phyloP scores from a whole-genome alignment of 2,797 vertebrate species.

The Gobionotothen gibberifrons region DNA sequence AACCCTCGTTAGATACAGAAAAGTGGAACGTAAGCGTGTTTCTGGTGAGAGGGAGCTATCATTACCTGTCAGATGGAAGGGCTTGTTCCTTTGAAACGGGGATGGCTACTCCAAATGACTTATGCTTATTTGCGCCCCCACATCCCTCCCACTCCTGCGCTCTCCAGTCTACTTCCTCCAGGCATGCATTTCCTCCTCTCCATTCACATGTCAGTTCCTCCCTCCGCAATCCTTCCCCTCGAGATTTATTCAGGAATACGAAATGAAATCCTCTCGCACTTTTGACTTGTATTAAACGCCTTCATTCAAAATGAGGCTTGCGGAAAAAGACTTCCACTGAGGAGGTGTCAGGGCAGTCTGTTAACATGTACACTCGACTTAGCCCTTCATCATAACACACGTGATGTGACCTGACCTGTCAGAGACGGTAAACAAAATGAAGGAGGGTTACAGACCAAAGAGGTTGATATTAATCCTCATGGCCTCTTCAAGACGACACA shows the following conservation, averaged over 20 bases:
- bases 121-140: slow-evolving; percentile 54
- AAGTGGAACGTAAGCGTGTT: slow-evolving; percentile 26
- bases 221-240: slow-evolving; percentile 53
- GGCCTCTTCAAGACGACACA: slow-evolving; percentile 37
- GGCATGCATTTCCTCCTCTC: slow-evolving; percentile 60
- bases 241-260: slow-evolving; percentile 70
- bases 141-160: slow-evolving; percentile 21
- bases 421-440: slow-evolving; percentile 62
- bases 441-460: slow-evolving; percentile 39
- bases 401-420: slow-evolving; percentile 61
- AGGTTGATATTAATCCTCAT: slow-evolving; percentile 55
- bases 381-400: slow-evolving; percentile 13
- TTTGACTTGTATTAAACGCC: slow-evolving; percentile 72
- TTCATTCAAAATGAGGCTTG: slow-evolving; percentile 57
- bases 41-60: slow-evolving; percentile 37
- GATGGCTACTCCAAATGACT: slow-evolving; percentile 55
- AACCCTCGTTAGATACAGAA: slow-evolving; percentile 30
- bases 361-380: slow-evolving; percentile 55
- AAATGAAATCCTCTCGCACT: slow-evolving; percentile 71
- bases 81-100: slow-evolving; percentile 57
- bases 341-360: slow-evolving; percentile 49
- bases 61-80: slow-evolving; percentile 63
- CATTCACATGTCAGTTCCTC: slow-evolving; percentile 64
- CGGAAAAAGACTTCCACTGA: slow-evolving; percentile 57
- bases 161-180: slow-evolving; percentile 40